phyloP scores from a whole-genome alignment of 1,140 invertebrate genomes.

The Drosophila mayri region DNA sequence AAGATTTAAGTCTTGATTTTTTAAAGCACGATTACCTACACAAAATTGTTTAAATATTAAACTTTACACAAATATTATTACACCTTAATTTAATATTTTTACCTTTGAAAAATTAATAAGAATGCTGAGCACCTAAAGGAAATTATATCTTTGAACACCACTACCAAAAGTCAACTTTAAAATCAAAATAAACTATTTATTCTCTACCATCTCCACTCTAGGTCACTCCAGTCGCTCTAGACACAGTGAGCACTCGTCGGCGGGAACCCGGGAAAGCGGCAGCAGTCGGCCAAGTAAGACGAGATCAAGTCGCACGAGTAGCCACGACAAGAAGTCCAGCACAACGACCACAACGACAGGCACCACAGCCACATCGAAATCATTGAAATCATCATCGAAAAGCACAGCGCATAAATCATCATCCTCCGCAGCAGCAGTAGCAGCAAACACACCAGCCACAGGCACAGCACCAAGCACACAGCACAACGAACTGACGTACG shows the following conservation, averaged over 20 bases:
- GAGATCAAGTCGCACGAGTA: constrained; percentile 55
- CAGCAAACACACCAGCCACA: constrained; percentile 27
- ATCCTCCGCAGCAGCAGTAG: constrained; percentile 29
- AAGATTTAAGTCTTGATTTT: not conserved
- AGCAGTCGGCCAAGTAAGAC: constrained; percentile 59
- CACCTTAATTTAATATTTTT: not conserved
- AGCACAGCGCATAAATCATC: constrained; percentile 52
- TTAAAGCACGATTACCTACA: not conserved
- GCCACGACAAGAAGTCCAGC: constrained; percentile 67
- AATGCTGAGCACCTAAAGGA: not conserved
- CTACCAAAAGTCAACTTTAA: constrained; percentile 16
- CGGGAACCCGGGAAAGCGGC: constrained; percentile 47
- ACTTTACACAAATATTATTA: not conserved
- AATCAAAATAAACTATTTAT: not conserved
- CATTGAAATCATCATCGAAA: constrained; percentile 59
- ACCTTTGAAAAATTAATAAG: not conserved
- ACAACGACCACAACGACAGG: constrained; percentile 42
- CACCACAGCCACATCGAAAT: constrained; percentile 33
- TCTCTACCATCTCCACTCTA: constrained; percentile 11
- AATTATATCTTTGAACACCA: not conserved
- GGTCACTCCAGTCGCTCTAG: constrained; percentile 84
- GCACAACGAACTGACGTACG: constrained; percentile 83
- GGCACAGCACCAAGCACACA: constrained; percentile 48
- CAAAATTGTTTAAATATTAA: not conserved
- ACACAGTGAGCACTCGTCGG: constrained; percentile 58